Evolutionary conservation across 2,888 invertebrate species (phyloP).

Genomic region (Sminthurides aquaticus): DNA sequence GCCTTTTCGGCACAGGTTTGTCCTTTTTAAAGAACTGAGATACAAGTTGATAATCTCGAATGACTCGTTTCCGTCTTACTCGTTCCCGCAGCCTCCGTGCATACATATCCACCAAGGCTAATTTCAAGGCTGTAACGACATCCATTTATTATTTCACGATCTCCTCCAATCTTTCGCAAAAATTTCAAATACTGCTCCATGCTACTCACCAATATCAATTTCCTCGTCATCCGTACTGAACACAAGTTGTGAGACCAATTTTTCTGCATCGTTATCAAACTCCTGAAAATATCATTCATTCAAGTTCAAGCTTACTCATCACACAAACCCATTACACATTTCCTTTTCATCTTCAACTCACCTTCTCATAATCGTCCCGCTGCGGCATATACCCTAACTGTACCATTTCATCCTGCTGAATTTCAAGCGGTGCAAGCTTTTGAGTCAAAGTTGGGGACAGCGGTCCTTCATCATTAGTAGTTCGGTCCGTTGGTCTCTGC

Average conservation of each 20-base stretch:
- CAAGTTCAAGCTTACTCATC: neutral
- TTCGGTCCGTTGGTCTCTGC: constrained; percentile 64
- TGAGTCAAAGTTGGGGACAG: constrained; percentile 61
- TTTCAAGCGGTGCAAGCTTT: constrained; percentile 69
- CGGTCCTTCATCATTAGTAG: constrained; percentile 68
- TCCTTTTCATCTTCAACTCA: constrained; percentile 46
- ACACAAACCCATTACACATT: neutral
- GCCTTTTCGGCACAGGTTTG: constrained; percentile 26
- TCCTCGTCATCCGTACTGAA: constrained; percentile 78
- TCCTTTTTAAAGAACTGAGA: constrained; percentile 62
- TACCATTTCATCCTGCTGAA: constrained; percentile 73
- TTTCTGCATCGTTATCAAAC: constrained; percentile 84
- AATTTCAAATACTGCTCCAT: neutral
- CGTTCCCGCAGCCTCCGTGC: constrained; percentile 73
- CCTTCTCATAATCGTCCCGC: constrained; percentile 91
- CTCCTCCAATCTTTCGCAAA: neutral
- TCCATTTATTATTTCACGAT: neutral
- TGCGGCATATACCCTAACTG: constrained; percentile 90
- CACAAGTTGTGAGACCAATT: constrained; percentile 74
- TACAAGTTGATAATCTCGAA: constrained; percentile 82
- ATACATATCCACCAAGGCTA: constrained; percentile 89
- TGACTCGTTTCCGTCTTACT: constrained; percentile 78
- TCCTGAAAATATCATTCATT: constrained; percentile 66
- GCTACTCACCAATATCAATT: constrained; percentile 68
- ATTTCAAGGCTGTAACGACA: constrained; percentile 61